Evolutionary conservation across 1,140 invertebrate genomes (phyloP).

Genomic region (Bombus pyrosoma): DNA sequence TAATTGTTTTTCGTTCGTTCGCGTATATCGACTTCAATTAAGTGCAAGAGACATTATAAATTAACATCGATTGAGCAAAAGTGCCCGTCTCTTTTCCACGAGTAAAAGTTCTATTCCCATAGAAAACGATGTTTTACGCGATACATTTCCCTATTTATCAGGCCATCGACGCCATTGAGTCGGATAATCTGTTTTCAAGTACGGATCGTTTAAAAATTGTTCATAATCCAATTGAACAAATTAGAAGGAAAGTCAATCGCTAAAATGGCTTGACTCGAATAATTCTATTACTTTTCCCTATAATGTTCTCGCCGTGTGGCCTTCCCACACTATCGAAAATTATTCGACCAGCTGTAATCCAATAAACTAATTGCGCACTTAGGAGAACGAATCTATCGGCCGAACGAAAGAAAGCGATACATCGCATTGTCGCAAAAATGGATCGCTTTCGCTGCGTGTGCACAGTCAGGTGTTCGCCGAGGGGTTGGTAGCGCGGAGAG

Average conservation of each 20-base stretch:
- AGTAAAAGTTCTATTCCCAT: too few relatives aligned
- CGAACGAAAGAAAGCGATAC: neutral
- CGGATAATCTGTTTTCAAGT: too few relatives aligned
- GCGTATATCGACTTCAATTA: too few relatives aligned
- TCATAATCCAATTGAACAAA: too few relatives aligned
- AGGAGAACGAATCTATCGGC: neutral
- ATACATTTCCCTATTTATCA: too few relatives aligned
- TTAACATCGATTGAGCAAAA: too few relatives aligned
- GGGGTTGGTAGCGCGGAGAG: conserved; percentile 28
- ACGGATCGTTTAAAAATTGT: too few relatives aligned
- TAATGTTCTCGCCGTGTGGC: neutral
- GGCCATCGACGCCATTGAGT: too few relatives aligned
- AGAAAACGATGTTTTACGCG: too few relatives aligned
- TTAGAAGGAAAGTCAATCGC: too few relatives aligned
- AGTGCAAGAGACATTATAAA: too few relatives aligned
- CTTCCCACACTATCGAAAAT: neutral
- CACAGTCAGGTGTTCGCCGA: conserved; percentile 10
- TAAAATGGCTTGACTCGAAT: fast-evolving
- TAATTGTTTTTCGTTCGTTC: too few relatives aligned
- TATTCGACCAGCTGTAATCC: neutral
- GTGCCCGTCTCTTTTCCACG: fast-evolving
- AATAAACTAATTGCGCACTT: neutral
- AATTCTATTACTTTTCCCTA: neutral
- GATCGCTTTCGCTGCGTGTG: conserved; percentile 12
- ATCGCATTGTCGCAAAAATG: neutral